Base-by-base conservation (phyloP, 1,140 invertebrate genomes). In the Camponotus pennsylvanicus region DNA sequence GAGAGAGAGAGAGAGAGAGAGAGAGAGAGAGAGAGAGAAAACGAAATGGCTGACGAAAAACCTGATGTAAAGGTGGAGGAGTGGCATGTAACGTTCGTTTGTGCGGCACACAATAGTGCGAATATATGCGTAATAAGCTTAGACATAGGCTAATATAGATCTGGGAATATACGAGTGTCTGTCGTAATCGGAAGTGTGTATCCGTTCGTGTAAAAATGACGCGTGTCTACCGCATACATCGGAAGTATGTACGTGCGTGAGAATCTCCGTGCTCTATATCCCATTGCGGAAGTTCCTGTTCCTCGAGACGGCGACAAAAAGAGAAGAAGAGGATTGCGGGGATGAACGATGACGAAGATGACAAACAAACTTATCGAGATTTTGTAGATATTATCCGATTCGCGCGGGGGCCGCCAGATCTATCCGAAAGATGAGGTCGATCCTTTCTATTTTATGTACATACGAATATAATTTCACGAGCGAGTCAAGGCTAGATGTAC, bases 241-340 rank as follows among this genome's bases (percentile, higher is more conserved):
- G 70, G 9, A 70, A 78, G 63, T 76, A 63, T 34, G 87, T 87
- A 57, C 42, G 87, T 87, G 90, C 85, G 91, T 92, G 91, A 91
- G 91, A 91, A 92, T 93, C 55, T 64, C 87, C 87, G 89, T 90
- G 91, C 86, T 94, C 90, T 92, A 92, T 93, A 93, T 92, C 92
- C 94, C 92, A 92, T 93, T 73, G 73, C 57, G 94, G 91, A 95
- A 94, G 93, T 95, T 95, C 93, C 93, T 94, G 92, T 94, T 94
- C 92, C 92, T 94, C 92, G 92, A 92, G 89, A 88, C 88, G 86
- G 69, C 55, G 78, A 63, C 61, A 86, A 73, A 66, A 40, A 27
- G 27, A 52, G 67, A 86, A 21, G n/a, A 75, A 1, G 21, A 21
- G 40, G 40, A 77, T 76, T 32, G 52, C 45, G 70, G 32, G 45